Base-by-base conservation (phyloP, 2,113 vertebrate species). In the Zosterops pallidus region DNA sequence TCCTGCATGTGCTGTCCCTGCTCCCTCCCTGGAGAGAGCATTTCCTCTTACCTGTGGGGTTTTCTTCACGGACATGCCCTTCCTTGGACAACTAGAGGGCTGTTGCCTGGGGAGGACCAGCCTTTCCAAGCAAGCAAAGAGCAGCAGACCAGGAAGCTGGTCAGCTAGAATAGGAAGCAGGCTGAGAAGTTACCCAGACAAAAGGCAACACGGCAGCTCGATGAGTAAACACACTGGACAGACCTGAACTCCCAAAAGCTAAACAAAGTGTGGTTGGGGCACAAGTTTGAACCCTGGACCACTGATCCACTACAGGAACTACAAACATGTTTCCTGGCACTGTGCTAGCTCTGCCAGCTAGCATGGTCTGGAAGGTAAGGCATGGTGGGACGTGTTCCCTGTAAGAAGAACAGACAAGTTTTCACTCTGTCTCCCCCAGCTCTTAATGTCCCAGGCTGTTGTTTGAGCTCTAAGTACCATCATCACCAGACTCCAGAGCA, bases 321-420 rank as follows among this genome's bases (percentile, higher is more conserved):
- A 20, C 31, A 59, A 79, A 44, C 12, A 4, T 1, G 2, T 60
- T 76, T 71, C 26, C 17, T 71, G 64, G 47, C 41, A 14, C 1
- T 1, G 15, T 23, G 12, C 31, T 12, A 29, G 5, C 10, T 13
- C 17, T 62, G 70, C 21, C 56, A 62, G 35, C 33, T 22, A 44
- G 11, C 5, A 3, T 1, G 9, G 11, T 55, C 41, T 44, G 46
- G 52, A 69, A 23, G 37, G 67, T 8, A 33, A 15, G 26, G 68
- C 3, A 2, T 5, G 9, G 22, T 2, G 3, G 9, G 12, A n/a
- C 10, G 15, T 2, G 1, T 28, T 60, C 46, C 33, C 29, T 21
- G 12, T 0, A 47, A 29, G 17, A 83, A 44, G 21, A 57, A 19
- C 12, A 49, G 14, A 10, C 4, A 57, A 64, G 10, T 15, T 44